Evolutionary conservation across 2,113 vertebrate genomes (phyloP), one percentile per base, ranked within the genome.

Genomic region (Phylloscopus whistleri): DNA sequence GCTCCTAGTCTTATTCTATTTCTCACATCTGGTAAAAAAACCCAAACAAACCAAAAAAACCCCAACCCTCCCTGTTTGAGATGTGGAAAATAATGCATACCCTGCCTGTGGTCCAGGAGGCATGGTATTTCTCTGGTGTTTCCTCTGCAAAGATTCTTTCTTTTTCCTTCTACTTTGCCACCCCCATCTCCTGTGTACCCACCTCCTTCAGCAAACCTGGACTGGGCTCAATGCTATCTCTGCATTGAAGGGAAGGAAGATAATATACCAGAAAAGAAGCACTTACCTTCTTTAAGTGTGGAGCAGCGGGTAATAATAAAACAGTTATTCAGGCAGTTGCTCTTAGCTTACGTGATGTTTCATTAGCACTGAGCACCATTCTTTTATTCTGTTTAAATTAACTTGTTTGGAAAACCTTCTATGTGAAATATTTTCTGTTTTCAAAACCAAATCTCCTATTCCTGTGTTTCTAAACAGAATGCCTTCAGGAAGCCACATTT

Each of bases 61-160:
- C 5, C 18, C 33, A 37, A 3, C 7, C 3, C 4, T 1, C 6
- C 6, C 11, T 20, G 2, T 56, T 7, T 68, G 23, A 87, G 46
- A 73, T 69, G 16, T 20, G 31, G 23, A 83, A 85, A 85, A 35
- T 18, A 62, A 83, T 28, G 23, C 19, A 43, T 52, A 64, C 55
- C 6, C 10, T 68, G 9, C 10, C 46, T 56, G 8, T 64, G 21
- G 7, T 64, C 16, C 58, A 84, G 56, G 56, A 43, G 60, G 9
- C 24, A 68, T 28, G 27, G 6, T 39, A 53, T 77, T 93, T 85
- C 17, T 60, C 58, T 70, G 26, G 5, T 30, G 44, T 69, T 87
- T 93, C n/a, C 24, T 77, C 37, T 58, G 11, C 9, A 72, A 79
- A 89, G 13, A 62, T 52, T 26, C 8, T 43, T 0, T 2, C 16